Conservation (phyloP, 2,113 vertebrate genomes). For the Danio rerio region DNA sequence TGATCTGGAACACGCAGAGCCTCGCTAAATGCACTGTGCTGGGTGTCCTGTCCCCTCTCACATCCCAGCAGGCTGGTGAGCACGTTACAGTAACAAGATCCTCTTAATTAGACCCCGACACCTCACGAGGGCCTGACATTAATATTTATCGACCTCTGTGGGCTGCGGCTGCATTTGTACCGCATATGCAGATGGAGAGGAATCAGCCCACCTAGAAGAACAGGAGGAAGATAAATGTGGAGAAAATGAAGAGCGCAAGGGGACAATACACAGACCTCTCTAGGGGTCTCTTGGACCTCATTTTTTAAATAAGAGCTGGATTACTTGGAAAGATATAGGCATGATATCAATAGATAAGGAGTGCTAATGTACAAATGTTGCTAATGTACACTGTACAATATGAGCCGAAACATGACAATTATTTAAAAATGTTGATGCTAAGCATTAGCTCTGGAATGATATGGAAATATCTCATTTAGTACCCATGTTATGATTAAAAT, state of each 20-base stretch:
- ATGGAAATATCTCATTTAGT: no score
- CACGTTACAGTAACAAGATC: constrained; percentile 73
- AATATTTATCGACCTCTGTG: constrained; percentile 81
- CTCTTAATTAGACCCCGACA: constrained; percentile 79
- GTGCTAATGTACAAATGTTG: background rate
- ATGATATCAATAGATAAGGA: background rate
- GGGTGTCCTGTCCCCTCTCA: constrained; percentile 20
- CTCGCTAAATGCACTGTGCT: constrained; percentile 31
- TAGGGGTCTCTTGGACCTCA: background rate
- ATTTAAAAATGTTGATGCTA: no score
- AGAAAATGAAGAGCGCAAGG: constrained; percentile 59
- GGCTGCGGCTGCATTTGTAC: constrained; percentile 72
- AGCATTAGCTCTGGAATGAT: no score
- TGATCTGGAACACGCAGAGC: constrained; percentile 65
- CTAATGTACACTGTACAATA: no score
- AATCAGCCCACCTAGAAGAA: constrained; percentile 55
- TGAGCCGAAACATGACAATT: no score
- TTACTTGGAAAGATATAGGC: background rate
- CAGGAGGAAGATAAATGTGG: constrained; percentile 57
- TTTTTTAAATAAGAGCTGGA: background rate
- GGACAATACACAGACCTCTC: constrained; percentile 22
- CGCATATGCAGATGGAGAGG: constrained; percentile 71
- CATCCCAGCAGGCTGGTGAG: constrained; percentile 60
- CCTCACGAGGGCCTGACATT: constrained; percentile 78
- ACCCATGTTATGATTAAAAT: no score